Conservation (phyloP, 2,888 invertebrate genomes). For the Perithous albicinctus region DNA sequence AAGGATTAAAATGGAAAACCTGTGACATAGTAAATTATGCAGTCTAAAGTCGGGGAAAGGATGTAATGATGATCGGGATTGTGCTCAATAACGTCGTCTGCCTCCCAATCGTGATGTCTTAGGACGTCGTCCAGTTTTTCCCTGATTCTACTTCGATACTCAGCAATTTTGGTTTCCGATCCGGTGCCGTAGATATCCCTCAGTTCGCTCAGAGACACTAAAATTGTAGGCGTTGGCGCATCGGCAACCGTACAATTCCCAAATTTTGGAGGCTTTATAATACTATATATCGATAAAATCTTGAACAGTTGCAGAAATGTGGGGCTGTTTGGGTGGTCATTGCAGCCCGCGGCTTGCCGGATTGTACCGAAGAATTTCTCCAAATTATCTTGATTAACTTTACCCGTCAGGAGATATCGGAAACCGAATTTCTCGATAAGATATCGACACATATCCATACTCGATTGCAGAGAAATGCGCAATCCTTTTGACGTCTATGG, state of each 20-base stretch:
- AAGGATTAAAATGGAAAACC: slow-evolving; percentile 20
- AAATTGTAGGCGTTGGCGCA: slow-evolving; percentile 7
- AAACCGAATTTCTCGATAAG: neutral
- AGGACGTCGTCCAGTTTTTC: slow-evolving; percentile 8
- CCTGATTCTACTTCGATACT: slow-evolving; percentile 13
- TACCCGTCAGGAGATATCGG: neutral
- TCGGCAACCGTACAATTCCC: slow-evolving; percentile 18
- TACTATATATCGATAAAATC: neutral
- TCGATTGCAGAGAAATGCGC: neutral
- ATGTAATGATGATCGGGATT: slow-evolving; percentile 44
- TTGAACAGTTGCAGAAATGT: neutral
- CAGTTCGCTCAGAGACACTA: slow-evolving; percentile 54
- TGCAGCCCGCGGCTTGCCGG: neutral
- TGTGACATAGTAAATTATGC: slow-evolving; percentile 57
- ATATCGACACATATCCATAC: neutral
- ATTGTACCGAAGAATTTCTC: neutral
- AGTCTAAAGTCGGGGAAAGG: slow-evolving; percentile 35
- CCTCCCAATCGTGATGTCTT: slow-evolving; percentile 41
- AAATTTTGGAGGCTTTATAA: neutral
- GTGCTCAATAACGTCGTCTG: too few species aligned
- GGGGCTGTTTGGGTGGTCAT: neutral
- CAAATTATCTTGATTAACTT: neutral
- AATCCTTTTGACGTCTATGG: neutral
- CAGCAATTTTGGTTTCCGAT: slow-evolving; percentile 7
- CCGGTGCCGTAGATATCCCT: slow-evolving; percentile 42